Percentiles rank a stretch among this genome's conserved stretches.
phyloP scores from a whole-genome alignment of 92 coral and sea anemone genomes.

The Actinernus sp. region DNA sequence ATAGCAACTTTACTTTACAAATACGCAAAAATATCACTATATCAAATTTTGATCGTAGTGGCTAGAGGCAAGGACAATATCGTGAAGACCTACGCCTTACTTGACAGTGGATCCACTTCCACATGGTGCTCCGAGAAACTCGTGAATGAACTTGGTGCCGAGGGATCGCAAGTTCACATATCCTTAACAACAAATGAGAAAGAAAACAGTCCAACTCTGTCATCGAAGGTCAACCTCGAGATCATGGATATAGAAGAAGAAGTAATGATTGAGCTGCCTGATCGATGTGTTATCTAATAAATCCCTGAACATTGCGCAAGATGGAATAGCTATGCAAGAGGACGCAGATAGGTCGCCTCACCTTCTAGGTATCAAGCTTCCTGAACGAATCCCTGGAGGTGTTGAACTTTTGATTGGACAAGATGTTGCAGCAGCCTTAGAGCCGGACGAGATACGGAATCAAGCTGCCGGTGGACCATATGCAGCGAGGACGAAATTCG shows the following conservation, averaged over 20 bases:
- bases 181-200: conserved; percentile 55
- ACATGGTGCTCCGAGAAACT: conserved; percentile 57
- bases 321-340: conserved; percentile 49
- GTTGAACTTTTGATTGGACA: conserved; percentile 62
- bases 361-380: conserved; percentile 37
- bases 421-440: conserved; percentile 55
- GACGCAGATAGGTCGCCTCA: conserved; percentile 76
- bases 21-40: no score
- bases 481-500: conserved; percentile 55
- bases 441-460: conserved; percentile 36
- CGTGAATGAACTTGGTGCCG: conserved; percentile 30
- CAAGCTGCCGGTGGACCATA: conserved; percentile 44
- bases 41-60: no score
- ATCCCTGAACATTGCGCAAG: conserved; percentile 23
- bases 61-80: conserved; percentile 30
- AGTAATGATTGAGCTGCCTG: conserved; percentile 50
- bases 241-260: conserved; percentile 51
- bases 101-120: conserved; percentile 60
- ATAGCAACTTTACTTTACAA: no score
- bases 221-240: conserved; percentile 44
- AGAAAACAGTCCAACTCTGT: conserved; percentile 26
- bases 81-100: conserved; percentile 40
- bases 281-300: conserved; percentile 42
- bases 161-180: conserved; percentile 33
- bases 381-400: conserved; percentile 24